Conservation (phyloP, 2,888 invertebrate species). For the Polyploca ridens region DNA sequence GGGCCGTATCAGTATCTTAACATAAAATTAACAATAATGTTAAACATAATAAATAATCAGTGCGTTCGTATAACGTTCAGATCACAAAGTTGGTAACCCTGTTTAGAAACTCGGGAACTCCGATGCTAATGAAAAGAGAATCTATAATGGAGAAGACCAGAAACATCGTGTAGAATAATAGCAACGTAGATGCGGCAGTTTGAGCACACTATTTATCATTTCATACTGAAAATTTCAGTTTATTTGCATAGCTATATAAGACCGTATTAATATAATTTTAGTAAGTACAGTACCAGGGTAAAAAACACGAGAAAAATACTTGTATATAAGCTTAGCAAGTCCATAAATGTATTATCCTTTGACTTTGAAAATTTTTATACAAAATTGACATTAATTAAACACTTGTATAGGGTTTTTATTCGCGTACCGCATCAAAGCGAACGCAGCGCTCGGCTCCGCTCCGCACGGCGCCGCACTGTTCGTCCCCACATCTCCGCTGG, state of each 20-base stretch:
- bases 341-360: no score
- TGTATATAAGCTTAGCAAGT: no score
- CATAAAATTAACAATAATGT: neutral
- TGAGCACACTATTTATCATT: neutral
- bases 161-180: conserved; percentile 16
- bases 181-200: conserved; percentile 40
- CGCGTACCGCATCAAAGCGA: conserved; percentile 15
- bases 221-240: neutral
- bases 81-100: conserved; percentile 38
- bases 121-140: conserved; percentile 66
- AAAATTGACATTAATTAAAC: neutral
- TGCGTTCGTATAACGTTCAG: conserved; percentile 19
- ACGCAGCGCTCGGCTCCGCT: neutral
- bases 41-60: conserved; percentile 14
- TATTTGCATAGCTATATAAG: no score
- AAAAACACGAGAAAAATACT: no score
- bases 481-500: conserved; percentile 48
- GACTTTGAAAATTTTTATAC: no score
- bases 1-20: neutral
- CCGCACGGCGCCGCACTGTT: conserved; percentile 15
- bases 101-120: conserved; percentile 47
- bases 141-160: conserved; percentile 59
- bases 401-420: neutral
- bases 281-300: no score
- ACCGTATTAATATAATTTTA: no score